A percentile compares a stretch with the other conserved stretches of the same genome.
These are phyloP conservation scores for Xanthorhoe spadicearia DNA, from an alignment of 2,888 invertebrate genomes.

Conservation along the genomic window DNA sequence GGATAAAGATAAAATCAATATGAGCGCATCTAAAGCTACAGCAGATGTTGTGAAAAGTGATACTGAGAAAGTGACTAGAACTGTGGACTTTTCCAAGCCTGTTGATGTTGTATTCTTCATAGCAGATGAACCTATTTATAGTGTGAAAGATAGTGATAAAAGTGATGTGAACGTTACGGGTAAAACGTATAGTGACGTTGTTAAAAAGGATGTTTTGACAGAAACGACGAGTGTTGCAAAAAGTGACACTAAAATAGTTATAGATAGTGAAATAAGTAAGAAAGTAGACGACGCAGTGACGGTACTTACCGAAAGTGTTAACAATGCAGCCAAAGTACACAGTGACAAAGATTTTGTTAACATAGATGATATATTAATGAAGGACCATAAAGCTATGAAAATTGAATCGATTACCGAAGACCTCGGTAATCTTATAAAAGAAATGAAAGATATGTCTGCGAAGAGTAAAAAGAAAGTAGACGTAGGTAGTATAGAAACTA, in stretches of 20 bases:
- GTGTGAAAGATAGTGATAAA: constrained; percentile 18
- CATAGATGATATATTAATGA: constrained; percentile 53
- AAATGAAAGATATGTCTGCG: constrained; percentile 67
- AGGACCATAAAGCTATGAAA: constrained; percentile 62
- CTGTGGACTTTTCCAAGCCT: constrained; percentile 17
- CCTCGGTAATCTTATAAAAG: constrained; percentile 72
- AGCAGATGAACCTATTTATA: constrained; percentile 23
- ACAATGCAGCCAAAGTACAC: constrained; percentile 48
- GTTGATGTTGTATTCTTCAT: constrained; percentile 27
- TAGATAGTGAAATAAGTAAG: constrained; percentile 56
- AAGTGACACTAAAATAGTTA: constrained; percentile 63
- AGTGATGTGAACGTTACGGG: constrained; percentile 23
- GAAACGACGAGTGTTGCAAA: constrained; percentile 57
- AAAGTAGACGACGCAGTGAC: constrained; percentile 56
- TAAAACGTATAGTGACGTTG: constrained; percentile 52
- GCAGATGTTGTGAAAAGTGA: constrained; percentile 4
- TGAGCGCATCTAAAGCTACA: not conserved
- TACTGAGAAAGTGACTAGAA: constrained; percentile 6
- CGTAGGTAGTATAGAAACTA: constrained; percentile 48
- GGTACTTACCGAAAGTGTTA: constrained; percentile 55
- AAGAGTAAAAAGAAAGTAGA: constrained; percentile 52
- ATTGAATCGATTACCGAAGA: constrained; percentile 74
- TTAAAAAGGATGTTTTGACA: constrained; percentile 54
- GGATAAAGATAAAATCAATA: not conserved
- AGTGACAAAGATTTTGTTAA: constrained; percentile 53